phyloP scores from a whole-genome alignment of 2,888 invertebrate species.

The Actias luna region DNA sequence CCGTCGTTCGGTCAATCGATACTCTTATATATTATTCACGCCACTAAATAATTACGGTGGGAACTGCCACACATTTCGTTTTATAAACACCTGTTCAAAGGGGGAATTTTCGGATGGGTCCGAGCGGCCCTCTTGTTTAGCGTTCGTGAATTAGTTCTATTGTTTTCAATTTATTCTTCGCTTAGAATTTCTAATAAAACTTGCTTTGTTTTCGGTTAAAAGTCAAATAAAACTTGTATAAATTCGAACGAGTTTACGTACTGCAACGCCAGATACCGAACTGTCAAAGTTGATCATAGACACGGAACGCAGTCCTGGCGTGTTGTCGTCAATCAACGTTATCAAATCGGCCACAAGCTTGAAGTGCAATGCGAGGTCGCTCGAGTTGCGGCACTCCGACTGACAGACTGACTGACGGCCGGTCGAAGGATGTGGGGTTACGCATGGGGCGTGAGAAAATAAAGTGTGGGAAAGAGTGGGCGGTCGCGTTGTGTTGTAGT shows the following conservation, averaged over 20 bases:
- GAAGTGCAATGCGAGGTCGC: slow-evolving; percentile 45
- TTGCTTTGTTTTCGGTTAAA: slow-evolving; percentile 22
- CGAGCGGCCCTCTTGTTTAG: slow-evolving; percentile 18
- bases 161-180: slow-evolving; percentile 18
- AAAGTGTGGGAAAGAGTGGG: slow-evolving; percentile 92
- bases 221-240: slow-evolving; percentile 53
- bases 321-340: slow-evolving; percentile 57
- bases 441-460: slow-evolving; percentile 90
- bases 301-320: slow-evolving; percentile 55
- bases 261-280: slow-evolving; percentile 74
- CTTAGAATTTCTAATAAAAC: slow-evolving; percentile 21
- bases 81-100: slow-evolving; percentile 90
- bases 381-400: slow-evolving; percentile 52
- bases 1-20: slow-evolving; percentile 52
- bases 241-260: slow-evolving; percentile 60
- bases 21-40: slow-evolving; percentile 77
- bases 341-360: slow-evolving; percentile 14
- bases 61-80: slow-evolving; percentile 83
- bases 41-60: slow-evolving; percentile 75
- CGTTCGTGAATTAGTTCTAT: slow-evolving; percentile 22
- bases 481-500: slow-evolving; percentile 83
- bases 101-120: slow-evolving; percentile 83
- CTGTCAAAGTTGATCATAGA: slow-evolving; percentile 78
- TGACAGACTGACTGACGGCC: slow-evolving; percentile 67
- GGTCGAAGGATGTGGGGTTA: slow-evolving; percentile 89